Evolutionary conservation across 1,140 invertebrate species (phyloP), one percentile per base, ranked within the genome.

Genomic region (Branchinecta lindahli): DNA sequence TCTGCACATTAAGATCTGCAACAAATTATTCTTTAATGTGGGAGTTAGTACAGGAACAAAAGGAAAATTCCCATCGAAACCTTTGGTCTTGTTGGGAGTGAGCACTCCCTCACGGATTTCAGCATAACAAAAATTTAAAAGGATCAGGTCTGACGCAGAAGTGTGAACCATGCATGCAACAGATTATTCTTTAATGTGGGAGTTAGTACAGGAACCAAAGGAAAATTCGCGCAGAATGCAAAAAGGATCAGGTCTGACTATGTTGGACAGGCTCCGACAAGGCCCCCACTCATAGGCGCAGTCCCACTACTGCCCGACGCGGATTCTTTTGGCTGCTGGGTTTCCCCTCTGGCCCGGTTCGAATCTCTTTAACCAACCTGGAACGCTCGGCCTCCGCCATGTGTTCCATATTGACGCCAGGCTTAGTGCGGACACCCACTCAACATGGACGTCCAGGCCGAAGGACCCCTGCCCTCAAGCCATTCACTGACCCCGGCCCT

Each of bases 231-330:
- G 2, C 12, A 61, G 18, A 61, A 61, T 61, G 18, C 18, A 90
- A 89, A 89, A 84, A 84, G 83, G 82, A 33, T 81, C 82, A 81
- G 85, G 91, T 93, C 84, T 88, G 84, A 84, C 85, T 89, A 76
- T 92, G 83, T 92, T 86, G 86, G 85, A 83, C 84, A 82, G 89
- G 91, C 90, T 92, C 84, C 80, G 81, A 82, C 83, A 83, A 81
- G 83, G 83, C 83, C 82, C 85, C 84, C 87, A 91, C 91, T 94
- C 92, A 90, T 89, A 85, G 89, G 85, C 88, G 91, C 92, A 86
- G 91, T 93, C 91, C 91, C 90, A 91, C 91, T 94, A 93, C 91
- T 92, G 90, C 88, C 83, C 87, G 83, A 88, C 90, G 90, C 89
- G 90, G 89, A 86, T 87, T 88, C 90, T 94, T 91, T 92, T 91